Conservation (phyloP, 2,113 vertebrate species). For the Phoenicopterus ruber region DNA sequence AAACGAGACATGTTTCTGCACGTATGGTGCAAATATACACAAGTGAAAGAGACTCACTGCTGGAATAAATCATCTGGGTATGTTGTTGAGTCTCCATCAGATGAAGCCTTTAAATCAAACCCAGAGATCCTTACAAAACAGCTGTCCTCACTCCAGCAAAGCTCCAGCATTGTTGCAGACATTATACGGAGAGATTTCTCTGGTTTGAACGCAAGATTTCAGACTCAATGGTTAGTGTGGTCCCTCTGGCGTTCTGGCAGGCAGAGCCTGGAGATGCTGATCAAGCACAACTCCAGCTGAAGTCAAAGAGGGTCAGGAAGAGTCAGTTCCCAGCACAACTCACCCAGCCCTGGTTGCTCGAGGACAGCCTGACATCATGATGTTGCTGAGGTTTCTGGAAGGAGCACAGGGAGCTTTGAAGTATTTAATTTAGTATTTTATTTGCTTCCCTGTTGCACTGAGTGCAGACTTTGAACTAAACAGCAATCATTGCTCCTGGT, state of each 20-base stretch:
- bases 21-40: neutral
- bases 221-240: neutral
- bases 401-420: neutral
- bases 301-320: neutral
- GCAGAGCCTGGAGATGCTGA: neutral
- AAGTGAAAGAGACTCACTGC: neutral
- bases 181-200: neutral
- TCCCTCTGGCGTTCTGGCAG: neutral
- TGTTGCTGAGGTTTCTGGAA: neutral
- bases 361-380: neutral
- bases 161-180: neutral
- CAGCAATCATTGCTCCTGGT: neutral
- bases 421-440: neutral
- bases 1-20: neutral
- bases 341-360: neutral
- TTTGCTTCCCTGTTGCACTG: neutral
- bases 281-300: neutral
- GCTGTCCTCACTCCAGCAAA: neutral
- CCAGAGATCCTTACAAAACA: neutral
- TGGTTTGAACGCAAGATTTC: too few species aligned
- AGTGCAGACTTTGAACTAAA: neutral
- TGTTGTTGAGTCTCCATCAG: neutral
- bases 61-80: neutral
- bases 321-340: neutral
- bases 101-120: neutral